Percentiles rank a stretch among this genome's conserved stretches.
These are phyloP conservation scores for Neuroscelio doddi DNA, from an alignment of 2,888 invertebrate genomes.

Conservation along the genomic window DNA sequence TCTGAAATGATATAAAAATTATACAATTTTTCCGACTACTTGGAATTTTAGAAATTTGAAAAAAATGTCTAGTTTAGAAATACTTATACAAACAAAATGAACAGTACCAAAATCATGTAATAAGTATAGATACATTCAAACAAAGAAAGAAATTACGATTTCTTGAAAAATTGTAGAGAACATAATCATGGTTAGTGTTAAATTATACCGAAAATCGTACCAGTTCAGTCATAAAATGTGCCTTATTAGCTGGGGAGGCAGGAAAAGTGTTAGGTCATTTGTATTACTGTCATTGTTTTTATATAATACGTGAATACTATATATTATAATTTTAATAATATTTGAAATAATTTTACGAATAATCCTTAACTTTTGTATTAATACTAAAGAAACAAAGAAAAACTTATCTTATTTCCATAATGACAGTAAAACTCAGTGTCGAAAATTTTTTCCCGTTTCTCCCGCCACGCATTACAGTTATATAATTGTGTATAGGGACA, in stretches of 20 bases:
- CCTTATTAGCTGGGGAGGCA: slow-evolving; percentile 50
- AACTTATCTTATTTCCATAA: too few relatives aligned
- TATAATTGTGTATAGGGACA: slow-evolving; percentile 35
- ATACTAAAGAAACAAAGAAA: too few relatives aligned
- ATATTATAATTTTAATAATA: neutral
- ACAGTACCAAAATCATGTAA: slow-evolving; percentile 5
- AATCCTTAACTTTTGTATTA: too few relatives aligned
- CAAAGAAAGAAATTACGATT: neutral
- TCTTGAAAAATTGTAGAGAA: neutral
- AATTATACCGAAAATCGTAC: slow-evolving; percentile 22
- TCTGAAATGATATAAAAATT: too few relatives aligned
- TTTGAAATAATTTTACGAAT: too few relatives aligned
- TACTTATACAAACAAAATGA: neutral
- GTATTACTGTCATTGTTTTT: neutral
- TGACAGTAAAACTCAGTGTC: neutral
- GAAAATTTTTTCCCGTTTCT: slow-evolving; percentile 36
- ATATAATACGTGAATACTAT: too few relatives aligned
- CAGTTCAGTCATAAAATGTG: slow-evolving; percentile 51
- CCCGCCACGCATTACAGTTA: slow-evolving; percentile 30
- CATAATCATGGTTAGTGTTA: slow-evolving; percentile 8
- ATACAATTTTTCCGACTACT: too few relatives aligned
- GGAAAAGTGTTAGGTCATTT: slow-evolving; percentile 24
- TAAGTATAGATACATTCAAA: neutral
- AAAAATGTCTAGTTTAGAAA: neutral
- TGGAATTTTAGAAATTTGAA: too few relatives aligned